Conservation (phyloP, 2,888 invertebrate genomes). For the Copidosoma aretas region DNA sequence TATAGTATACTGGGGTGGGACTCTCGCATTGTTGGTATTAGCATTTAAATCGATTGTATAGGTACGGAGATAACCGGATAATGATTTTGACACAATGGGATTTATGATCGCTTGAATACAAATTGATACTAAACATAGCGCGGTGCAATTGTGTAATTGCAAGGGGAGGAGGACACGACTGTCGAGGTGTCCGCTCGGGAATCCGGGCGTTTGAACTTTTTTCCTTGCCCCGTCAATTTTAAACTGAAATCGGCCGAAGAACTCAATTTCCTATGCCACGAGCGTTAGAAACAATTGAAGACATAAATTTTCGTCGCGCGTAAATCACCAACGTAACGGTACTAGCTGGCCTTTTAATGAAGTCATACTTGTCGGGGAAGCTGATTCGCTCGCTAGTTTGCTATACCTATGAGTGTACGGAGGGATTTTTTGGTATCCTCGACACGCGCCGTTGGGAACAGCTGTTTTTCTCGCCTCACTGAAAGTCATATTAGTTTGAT, state of each 20-base stretch:
- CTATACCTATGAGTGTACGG: constrained; percentile 12
- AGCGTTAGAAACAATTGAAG: neutral
- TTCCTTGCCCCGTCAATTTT: neutral
- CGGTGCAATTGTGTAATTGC: too few species aligned
- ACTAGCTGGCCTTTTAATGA: constrained; percentile 23
- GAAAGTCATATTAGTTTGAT: constrained; percentile 7
- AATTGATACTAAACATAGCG: too few species aligned
- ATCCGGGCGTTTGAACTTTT: too few species aligned
- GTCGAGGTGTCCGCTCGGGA: too few species aligned
- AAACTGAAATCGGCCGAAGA: neutral
- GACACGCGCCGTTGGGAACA: constrained; percentile 1
- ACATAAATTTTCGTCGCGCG: neutral
- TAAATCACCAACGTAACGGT: constrained; percentile 9
- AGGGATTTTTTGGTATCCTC: constrained; percentile 32
- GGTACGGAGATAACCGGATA: too few species aligned
- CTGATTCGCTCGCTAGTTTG: constrained; percentile 5
- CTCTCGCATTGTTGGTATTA: too few species aligned
- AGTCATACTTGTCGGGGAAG: constrained; percentile 24
- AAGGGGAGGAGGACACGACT: too few species aligned
- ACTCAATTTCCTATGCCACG: neutral
- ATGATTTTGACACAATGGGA: too few species aligned
- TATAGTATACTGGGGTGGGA: too few species aligned
- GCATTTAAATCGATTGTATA: too few species aligned
- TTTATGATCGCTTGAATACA: too few species aligned
- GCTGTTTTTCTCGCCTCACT: constrained; percentile 15